Evolutionary conservation across 2,888 invertebrate genomes (phyloP).

Genomic region (Cylloceria caligata): DNA sequence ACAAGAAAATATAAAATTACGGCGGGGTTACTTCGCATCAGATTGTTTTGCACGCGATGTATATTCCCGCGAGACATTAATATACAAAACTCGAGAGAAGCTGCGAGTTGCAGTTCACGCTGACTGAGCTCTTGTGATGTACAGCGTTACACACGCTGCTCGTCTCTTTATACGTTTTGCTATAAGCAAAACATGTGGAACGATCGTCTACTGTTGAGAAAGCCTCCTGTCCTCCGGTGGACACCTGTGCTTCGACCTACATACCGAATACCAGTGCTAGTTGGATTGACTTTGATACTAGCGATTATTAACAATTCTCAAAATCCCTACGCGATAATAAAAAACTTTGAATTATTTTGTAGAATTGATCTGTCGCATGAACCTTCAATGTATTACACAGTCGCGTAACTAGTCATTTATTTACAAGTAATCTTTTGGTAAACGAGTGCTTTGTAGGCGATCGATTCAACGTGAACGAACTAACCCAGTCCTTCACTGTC

Average conservation of each 20-base stretch:
- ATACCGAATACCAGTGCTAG: constrained; percentile 14
- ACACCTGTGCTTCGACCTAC: constrained; percentile 67
- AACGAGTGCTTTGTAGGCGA: neutral
- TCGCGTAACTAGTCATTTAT: neutral
- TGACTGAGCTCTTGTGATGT: constrained; percentile 63
- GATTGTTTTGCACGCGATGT: constrained; percentile 63
- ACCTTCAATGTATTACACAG: neutral
- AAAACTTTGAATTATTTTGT: neutral
- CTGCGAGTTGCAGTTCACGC: constrained; percentile 43
- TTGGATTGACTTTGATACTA: neutral
- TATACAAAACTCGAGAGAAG: constrained; percentile 20
- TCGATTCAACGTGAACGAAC: neutral
- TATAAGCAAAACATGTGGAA: constrained; percentile 43
- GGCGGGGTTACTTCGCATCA: neutral
- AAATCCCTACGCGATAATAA: neutral
- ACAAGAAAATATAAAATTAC: constrained; percentile 19
- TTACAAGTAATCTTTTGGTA: neutral
- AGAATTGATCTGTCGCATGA: neutral
- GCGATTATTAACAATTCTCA: neutral
- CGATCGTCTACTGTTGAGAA: constrained; percentile 64
- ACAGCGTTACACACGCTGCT: constrained; percentile 19
- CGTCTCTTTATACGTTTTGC: constrained; percentile 19
- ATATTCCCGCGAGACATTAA: neutral
- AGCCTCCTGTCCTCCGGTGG: constrained; percentile 54
- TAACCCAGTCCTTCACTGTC: neutral